Evolutionary conservation across 2,113 vertebrate species (phyloP), one percentile per base, ranked within the genome.

Genomic region (Corythornis cristatus): DNA sequence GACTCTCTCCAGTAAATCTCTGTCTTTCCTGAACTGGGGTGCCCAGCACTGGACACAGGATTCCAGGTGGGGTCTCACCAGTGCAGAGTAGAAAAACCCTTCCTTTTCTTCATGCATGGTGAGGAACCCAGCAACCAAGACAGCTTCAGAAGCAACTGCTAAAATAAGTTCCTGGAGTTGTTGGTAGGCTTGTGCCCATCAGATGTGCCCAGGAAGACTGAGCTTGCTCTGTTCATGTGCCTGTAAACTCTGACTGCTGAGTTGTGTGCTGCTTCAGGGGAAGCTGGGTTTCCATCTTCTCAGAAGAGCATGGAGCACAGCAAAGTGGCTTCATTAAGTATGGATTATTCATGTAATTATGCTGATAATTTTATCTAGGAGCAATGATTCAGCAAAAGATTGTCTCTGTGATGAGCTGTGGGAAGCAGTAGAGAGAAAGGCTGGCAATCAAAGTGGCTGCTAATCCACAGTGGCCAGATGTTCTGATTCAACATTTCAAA

Each of bases 71-170:
- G 35, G 35, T 35, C 35, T 35, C 35, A 35, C 7, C 35, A 35
- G 35, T 35, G 35, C 35, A 35, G 35, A 35, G 35, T 35, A 17
- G 22, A 33, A 19, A 8, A 5, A 21, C 6, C 9, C 19, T 26
- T 33, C 6, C 13, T 46, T 43, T 12, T 74, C 40, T 28, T 84
- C 21, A 8, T 8, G 28, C 9, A 6, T 17, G 1, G 0, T 17
- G 45, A 67, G 40, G 11, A 70, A 13, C 28, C 18, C 64, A 35
- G 23, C 29, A 51, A 17, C 1, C 16, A 20, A 66, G 50, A 13
- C 8, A 15, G 5, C 16, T 15, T 3, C 12, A 73, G 73, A 64
- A 78, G 48, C 6, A 58, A 53, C 21, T 74, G 61, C 33, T 35
- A 43, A 64, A 80, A 21, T 23, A 29, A 77, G 17, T 37, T 23